phyloP scores from a whole-genome alignment of 1,140 invertebrate genomes.

The Venturia canescens region DNA sequence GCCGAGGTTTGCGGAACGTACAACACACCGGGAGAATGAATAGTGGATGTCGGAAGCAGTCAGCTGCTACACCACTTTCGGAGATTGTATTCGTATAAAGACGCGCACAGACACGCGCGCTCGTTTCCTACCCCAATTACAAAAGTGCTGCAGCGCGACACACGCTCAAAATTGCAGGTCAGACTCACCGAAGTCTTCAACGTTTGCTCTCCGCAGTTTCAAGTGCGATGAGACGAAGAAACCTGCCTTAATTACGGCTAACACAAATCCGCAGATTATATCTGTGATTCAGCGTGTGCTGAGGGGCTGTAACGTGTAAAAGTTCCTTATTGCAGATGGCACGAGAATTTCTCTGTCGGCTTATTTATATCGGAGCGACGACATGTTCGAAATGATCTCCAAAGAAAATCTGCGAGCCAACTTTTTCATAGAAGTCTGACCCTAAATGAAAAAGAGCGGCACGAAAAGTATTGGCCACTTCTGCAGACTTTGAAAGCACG shows the following conservation, averaged over 20 bases:
- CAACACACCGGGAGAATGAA: conserved; percentile 50
- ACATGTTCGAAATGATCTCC: no score
- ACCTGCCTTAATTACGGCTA: not conserved
- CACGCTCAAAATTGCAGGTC: no score
- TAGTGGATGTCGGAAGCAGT: conserved; percentile 64
- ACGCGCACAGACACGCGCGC: not conserved
- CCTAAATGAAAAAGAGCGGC: conserved; percentile 11
- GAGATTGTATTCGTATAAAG: no score
- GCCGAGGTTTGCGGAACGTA: not conserved
- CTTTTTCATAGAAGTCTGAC: no score
- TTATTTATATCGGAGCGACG: no score
- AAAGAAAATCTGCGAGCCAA: no score
- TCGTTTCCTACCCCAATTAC: conserved; percentile 4
- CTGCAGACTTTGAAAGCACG: conserved; percentile 10
- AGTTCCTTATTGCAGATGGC: no score
- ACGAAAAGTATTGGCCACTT: conserved; percentile 59
- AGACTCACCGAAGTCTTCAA: no score
- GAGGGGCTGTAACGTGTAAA: no score
- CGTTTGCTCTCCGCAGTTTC: no score
- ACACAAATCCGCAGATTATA: not conserved
- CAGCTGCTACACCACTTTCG: conserved; percentile 59
- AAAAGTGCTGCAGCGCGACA: not conserved
- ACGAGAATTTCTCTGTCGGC: no score
- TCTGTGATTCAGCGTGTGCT: not conserved
- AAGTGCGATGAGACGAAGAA: no score